These are phyloP conservation scores for Drosophila micromelanica DNA, from an alignment of 1,140 invertebrate genomes.

Conservation along the genomic window DNA sequence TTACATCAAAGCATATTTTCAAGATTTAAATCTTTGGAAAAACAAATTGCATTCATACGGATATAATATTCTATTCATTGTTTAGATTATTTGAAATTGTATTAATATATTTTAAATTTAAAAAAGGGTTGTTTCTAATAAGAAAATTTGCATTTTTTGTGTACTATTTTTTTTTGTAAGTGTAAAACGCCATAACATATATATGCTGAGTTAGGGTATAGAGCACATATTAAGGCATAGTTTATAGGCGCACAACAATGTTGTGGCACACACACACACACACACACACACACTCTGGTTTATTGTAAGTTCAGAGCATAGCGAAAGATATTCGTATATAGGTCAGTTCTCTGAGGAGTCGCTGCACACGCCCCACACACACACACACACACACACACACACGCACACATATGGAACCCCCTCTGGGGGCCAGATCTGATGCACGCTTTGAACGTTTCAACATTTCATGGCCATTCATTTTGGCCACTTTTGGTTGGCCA, in stretches of 20 bases:
- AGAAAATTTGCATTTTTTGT: no score
- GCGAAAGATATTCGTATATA: constrained; percentile 30
- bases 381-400: constrained; percentile 14
- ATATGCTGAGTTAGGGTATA: constrained; percentile 7
- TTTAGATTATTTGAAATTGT: no score
- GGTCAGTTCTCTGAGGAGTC: constrained; percentile 33
- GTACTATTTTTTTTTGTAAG: neutral
- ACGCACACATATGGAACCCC: neutral
- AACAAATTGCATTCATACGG: no score
- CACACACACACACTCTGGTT: neutral
- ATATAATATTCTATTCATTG: no score
- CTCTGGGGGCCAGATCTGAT: constrained; percentile 17
- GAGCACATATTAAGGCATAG: neutral
- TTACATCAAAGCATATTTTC: no score
- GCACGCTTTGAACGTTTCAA: constrained; percentile 42
- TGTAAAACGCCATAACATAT: constrained; percentile 5
- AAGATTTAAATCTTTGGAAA: no score
- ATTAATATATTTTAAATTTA: no score
- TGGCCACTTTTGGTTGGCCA: constrained; percentile 46
- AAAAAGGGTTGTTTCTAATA: no score
- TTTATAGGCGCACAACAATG: neutral
- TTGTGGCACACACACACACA: neutral
- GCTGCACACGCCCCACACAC: constrained; percentile 30
- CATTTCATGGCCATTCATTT: constrained; percentile 41
- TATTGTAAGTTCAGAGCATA: constrained; percentile 2